Evolutionary conservation across 2,888 invertebrate species (phyloP), one percentile per base, ranked within the genome.

Genomic region (Ectemnius continuus): DNA sequence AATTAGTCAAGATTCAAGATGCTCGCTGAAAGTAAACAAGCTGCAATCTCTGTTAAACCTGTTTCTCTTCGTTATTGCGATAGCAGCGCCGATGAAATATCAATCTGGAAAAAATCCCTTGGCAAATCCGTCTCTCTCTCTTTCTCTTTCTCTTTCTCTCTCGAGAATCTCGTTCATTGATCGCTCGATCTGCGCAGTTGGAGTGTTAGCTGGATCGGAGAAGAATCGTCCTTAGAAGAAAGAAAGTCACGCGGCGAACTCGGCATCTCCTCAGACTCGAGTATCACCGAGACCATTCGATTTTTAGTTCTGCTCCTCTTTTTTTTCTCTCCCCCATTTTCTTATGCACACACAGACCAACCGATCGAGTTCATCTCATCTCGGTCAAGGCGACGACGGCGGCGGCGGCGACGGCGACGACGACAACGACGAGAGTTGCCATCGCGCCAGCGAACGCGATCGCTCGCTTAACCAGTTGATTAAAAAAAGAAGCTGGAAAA

Each of bases 301-400:
- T 16, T 16, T 16, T 52, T 52, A 52, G n/a, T 11, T 16, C 52
- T 52, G 14, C 52, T 52, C 47, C 52, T 52, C 47, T 47, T 47
- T 47, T 47, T 47, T 14, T 47, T 2, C 28, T 45, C 46, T 26
- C n/a, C 18, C 59, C 26, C 46, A 56, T 58, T 70, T 63, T 56
- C 67, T 59, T 26, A n/a, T 28, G 52, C 56, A 66, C 66, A 47
- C 66, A 20, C 65, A n/a, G n/a, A 26, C 36, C 36, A 36, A 36
- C 36, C 36, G 36, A 60, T 16, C 61, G 23, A 23, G 28, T 52
- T 62, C 60, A 70, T 60, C 57, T 48, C 48, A 76, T 76, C 65
- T 74, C 67, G 68, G 74, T 68, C 76, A 76, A 76, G 74, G 74
- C 46, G 62, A 56, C 59, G 62, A 52, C 52, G n/a, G n/a, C n/a